phyloP scores from a whole-genome alignment of 2,113 vertebrate species.

The Leuciscus idus region DNA sequence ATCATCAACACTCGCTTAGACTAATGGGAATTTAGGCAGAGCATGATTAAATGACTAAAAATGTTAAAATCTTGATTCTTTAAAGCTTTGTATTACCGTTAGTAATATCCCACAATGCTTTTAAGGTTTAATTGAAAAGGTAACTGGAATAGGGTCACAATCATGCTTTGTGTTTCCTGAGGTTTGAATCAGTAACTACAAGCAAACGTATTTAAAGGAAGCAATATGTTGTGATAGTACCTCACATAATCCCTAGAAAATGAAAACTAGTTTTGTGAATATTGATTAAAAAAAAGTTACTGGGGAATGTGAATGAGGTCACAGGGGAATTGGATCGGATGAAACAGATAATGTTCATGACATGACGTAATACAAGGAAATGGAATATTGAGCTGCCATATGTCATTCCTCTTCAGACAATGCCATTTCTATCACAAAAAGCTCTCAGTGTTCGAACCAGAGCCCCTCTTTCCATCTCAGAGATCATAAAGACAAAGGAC shows the following conservation, averaged over 20 bases:
- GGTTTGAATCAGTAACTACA: background rate
- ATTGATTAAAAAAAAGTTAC: background rate
- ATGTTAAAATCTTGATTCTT: too few species aligned
- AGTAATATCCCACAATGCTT: background rate
- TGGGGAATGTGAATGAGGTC: conserved; percentile 27
- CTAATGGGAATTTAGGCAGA: background rate
- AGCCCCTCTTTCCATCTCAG: conserved; percentile 27
- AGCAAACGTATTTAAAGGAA: background rate
- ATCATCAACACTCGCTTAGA: background rate
- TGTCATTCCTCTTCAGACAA: background rate
- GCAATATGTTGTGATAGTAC: background rate
- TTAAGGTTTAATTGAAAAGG: background rate
- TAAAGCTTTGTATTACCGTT: background rate
- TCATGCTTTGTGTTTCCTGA: background rate
- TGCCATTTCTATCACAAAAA: background rate
- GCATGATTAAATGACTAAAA: background rate
- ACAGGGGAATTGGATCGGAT: background rate
- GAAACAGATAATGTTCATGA: background rate
- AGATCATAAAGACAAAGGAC: conserved; percentile 23
- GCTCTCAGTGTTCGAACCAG: conserved; percentile 5
- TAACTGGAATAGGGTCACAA: background rate
- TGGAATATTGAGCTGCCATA: conserved; percentile 32
- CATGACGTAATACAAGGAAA: conserved; percentile 22
- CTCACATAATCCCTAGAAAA: background rate
- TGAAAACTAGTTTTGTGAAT: background rate